These are phyloP conservation scores for Lophius americanus DNA, from an alignment of 2,797 vertebrate genomes.

Conservation along the genomic window DNA sequence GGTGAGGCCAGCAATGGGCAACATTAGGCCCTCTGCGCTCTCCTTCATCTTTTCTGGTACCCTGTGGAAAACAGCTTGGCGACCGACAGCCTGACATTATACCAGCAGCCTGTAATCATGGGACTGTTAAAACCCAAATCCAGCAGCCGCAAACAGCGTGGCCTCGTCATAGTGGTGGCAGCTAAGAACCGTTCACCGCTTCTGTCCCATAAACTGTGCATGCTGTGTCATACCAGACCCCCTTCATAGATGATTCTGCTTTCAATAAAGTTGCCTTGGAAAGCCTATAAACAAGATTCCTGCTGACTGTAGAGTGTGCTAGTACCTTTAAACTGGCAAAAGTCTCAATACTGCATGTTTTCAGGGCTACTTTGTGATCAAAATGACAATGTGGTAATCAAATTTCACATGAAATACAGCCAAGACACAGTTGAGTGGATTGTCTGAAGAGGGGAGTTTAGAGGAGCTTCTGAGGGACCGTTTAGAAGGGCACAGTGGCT, in stretches of 20 bases:
- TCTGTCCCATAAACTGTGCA: conserved; percentile 71
- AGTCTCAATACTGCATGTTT: conserved; percentile 15
- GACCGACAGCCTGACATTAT: conserved; percentile 83
- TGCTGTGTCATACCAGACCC: conserved; percentile 75
- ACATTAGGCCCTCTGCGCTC: conserved; percentile 62
- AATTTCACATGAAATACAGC: conserved; percentile 84
- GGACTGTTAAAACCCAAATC: conserved; percentile 84
- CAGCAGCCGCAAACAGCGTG: conserved; percentile 82
- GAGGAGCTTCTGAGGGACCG: conserved; percentile 47
- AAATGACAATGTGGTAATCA: conserved; percentile 78
- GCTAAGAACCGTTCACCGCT: conserved; percentile 71
- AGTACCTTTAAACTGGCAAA: conserved; percentile 30
- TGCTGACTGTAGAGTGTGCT: conserved; percentile 46
- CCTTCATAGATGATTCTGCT: conserved; percentile 67
- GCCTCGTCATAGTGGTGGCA: conserved; percentile 79
- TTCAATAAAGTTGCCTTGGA: conserved; percentile 67
- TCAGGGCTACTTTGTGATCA: conserved; percentile 16
- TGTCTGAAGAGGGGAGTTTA: conserved; percentile 46
- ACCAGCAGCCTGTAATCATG: conserved; percentile 83
- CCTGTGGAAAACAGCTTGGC: conserved; percentile 80
- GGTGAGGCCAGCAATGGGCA: conserved; percentile 60
- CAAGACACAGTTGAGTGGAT: conserved; percentile 79
- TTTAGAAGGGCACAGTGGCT: conserved; percentile 61
- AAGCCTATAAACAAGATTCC: conserved; percentile 45
- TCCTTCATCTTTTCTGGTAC: conserved; percentile 74